Evolutionary conservation across 2,888 invertebrate genomes (phyloP), one percentile per base, ranked within the genome.

Genomic region (Acanthosepion esculentum): DNA sequence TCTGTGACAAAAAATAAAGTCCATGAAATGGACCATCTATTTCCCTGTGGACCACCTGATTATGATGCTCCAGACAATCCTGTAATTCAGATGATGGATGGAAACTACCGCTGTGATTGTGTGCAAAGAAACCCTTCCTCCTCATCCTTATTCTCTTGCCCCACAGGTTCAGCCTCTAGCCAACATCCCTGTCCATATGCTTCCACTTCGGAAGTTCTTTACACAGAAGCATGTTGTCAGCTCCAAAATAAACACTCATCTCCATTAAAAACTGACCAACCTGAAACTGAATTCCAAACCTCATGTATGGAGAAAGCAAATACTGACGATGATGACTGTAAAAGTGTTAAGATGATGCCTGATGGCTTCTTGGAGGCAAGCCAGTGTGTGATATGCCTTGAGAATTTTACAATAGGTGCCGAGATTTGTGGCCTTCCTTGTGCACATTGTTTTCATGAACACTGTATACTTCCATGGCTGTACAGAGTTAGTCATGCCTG

Each of bases 341-440:
- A 94, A 48, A 53, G 23, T 55, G 29, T 33, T 29, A 92, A 92
- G 78, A 91, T 53, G 41, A 95, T 96, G 94, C 97, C 97, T 23
- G 94, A 95, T 20, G 97, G 97, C 7, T 97, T 97, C 96, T 95
- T 97, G 48, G 96, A 97, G 41, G 96, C 96, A 53, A 96, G 96
- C 55, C 98, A 98, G 94, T 98, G 98, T 97, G 98, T 98, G 94
- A 98, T 98, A 92, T 98, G 98, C 96, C 96, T 98, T 95, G 98
- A 98, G 78, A 96, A 96, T 50, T 98, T 98, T 95, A 95, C 95
- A 48, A 95, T 95, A 78, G 97, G 97, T 18, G 97, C 97, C 10
- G 94, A 97, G 41, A 96, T 98, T 64, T 98, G 98, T 96, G 98
- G 98, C 5, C 96, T 98, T 94, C 98, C 98, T 2, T 98, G 98